phyloP scores from a whole-genome alignment of 1,140 invertebrate species.

The Danaus plexippus region DNA sequence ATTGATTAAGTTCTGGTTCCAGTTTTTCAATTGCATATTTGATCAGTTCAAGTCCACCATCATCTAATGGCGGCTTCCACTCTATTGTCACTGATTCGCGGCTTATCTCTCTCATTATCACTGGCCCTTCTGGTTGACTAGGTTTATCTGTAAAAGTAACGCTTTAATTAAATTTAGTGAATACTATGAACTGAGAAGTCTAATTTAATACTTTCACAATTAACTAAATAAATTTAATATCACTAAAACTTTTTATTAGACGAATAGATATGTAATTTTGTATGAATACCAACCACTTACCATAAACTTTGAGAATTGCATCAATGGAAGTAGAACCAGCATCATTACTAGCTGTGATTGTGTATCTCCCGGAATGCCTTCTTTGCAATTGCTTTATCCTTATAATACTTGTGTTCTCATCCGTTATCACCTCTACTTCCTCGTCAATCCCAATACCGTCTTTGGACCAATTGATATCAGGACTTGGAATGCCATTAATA shows the following conservation, averaged over 20 bases:
- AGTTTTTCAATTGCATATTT: conserved; percentile 88
- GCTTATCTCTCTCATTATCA: conserved; percentile 81
- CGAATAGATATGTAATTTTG: no score
- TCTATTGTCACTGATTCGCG: conserved; percentile 80
- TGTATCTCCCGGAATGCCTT: conserved; percentile 77
- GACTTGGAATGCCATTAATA: conserved; percentile 78
- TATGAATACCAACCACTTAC: conserved; percentile 43
- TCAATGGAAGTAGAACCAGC: conserved; percentile 80
- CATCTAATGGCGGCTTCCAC: conserved; percentile 87
- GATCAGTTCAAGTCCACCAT: conserved; percentile 84
- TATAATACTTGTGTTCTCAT: conserved; percentile 75
- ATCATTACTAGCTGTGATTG: conserved; percentile 77
- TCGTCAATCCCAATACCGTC: conserved; percentile 73
- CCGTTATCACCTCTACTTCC: conserved; percentile 72
- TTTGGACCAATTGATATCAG: conserved; percentile 77
- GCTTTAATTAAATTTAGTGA: no score
- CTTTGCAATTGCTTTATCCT: conserved; percentile 74
- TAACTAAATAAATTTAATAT: no score
- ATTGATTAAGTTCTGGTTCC: conserved; percentile 77
- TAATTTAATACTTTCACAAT: no score
- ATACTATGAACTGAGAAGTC: no score
- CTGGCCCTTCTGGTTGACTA: conserved; percentile 82
- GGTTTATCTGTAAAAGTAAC: conserved; percentile 80
- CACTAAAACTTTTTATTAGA: no score
- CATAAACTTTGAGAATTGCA: conserved; percentile 84